These are phyloP conservation scores for Scelioninae gen. 2 DNA, from an alignment of 2,888 invertebrate genomes.

Conservation along the genomic window DNA sequence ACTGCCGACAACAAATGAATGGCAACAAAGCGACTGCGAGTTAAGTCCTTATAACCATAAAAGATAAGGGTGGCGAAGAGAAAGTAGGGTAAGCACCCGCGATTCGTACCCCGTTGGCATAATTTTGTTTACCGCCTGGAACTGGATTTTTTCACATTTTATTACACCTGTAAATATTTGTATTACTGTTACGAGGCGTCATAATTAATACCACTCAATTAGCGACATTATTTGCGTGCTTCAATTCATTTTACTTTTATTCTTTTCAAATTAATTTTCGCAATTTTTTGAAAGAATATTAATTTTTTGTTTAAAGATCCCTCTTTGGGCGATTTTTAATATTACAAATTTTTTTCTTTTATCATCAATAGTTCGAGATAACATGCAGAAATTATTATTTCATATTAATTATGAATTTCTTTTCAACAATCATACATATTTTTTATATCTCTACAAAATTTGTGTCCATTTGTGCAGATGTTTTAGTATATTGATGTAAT, in stretches of 20 bases:
- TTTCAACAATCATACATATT: too few species aligned
- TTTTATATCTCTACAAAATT: too few species aligned
- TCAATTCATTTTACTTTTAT: neutral
- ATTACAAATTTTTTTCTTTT: too few species aligned
- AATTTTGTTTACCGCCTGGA: constrained; percentile 35
- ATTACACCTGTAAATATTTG: constrained; percentile 10
- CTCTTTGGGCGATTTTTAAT: too few species aligned
- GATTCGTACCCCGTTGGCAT: constrained; percentile 48
- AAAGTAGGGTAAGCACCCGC: constrained; percentile 50
- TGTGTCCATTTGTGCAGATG: too few species aligned
- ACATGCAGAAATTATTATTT: too few species aligned
- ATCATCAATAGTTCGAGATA: too few species aligned
- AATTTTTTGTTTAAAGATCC: too few species aligned
- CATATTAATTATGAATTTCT: too few species aligned
- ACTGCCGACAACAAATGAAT: constrained; percentile 47
- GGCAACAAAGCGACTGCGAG: constrained; percentile 46
- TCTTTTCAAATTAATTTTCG: too few species aligned
- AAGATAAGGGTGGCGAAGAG: constrained; percentile 44
- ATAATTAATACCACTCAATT: neutral
- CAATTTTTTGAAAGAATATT: too few species aligned
- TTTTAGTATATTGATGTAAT: too few species aligned
- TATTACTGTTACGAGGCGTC: neutral
- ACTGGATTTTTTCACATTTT: constrained; percentile 20
- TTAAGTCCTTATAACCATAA: constrained; percentile 53
- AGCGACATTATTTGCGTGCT: neutral